These are phyloP conservation scores for Agelaius phoeniceus DNA, from an alignment of 2,113 vertebrate species.

Conservation along the genomic window DNA sequence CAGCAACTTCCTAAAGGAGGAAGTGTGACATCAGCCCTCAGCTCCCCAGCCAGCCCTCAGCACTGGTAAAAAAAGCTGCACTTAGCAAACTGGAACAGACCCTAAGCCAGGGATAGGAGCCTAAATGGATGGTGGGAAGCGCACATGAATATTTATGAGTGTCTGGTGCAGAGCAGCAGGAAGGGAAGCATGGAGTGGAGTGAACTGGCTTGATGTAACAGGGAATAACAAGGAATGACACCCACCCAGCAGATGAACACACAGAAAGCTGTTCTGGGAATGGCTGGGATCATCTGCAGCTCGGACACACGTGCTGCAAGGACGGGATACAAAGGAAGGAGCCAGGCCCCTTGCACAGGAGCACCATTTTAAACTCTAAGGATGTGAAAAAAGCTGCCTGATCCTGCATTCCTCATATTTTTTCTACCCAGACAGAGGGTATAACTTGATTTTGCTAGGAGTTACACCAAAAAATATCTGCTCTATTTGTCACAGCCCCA, in stretches of 20 bases:
- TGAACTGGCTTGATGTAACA: constrained; percentile 5
- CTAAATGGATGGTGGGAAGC: constrained; percentile 10
- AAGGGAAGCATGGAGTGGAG: constrained; percentile 20
- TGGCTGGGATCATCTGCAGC: neutral
- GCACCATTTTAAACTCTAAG: neutral
- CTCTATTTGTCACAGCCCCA: accelerated
- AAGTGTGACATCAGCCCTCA: constrained; percentile 17
- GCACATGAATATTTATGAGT: constrained; percentile 64
- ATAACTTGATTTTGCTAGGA: neutral
- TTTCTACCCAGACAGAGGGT: neutral
- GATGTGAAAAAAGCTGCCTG: neutral
- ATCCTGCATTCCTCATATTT: neutral
- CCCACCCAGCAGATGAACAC: constrained; percentile 8
- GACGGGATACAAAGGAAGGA: neutral
- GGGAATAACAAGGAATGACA: constrained; percentile 41
- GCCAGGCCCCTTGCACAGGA: neutral
- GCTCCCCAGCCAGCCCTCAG: constrained; percentile 16
- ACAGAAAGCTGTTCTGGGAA: neutral
- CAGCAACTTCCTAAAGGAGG: neutral
- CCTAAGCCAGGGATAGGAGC: constrained; percentile 16
- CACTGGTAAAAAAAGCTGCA: neutral
- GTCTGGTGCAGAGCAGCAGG: constrained; percentile 63
- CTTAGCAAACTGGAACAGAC: neutral
- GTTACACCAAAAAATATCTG: neutral
- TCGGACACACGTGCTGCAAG: neutral